Evolutionary conservation across 2,888 invertebrate genomes (phyloP), one percentile per base, ranked within the genome.

Genomic region (Lasioglossum calceatum): DNA sequence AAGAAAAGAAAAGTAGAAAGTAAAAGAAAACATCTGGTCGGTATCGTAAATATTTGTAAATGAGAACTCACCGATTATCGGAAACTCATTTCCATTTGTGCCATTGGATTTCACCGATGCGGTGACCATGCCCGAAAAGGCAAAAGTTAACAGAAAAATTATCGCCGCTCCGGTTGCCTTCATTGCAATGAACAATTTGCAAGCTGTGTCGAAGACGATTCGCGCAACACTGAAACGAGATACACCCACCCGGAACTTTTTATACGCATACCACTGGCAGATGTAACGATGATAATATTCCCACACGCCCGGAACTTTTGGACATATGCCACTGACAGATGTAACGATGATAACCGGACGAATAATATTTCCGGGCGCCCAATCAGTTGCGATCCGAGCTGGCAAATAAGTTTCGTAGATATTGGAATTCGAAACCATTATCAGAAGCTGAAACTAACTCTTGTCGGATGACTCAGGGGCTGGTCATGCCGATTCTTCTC

Each of bases 71-170:
- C 54, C 54, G 54, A 54, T 54, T 54, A 54, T 54, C 23, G 23
- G 54, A 23, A 54, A 54, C 50, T 54, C 23, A 54, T 54, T 54
- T 23, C 8, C 50, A 23, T 8, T 5, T 7, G 19, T 50, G 5
- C 0, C 0, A 0, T 23, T 23, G 5, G 0, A 2, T 8, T 0
- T 8, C 23, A 2, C 23, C 8, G 2, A 23, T 8, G 3, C 8
- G 23, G 23, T 23, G 23, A 2, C 54, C 54, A 54, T 23, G 8
- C 23, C 8, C 54, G 54, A 23, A 23, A 14, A 44, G 3, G 7
- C 23, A 23, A 54, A 54, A 23, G 8, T 23, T 8, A 54, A 23
- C 54, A 54, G 54, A 23, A 23, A 23, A 8, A 54, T 54, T 8
- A 8, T 50, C 19, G 50, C 0, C 5, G 19, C 2, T 50, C 7